Conservation (phyloP, 2,888 invertebrate species). For the Drosophila kuntzei region DNA sequence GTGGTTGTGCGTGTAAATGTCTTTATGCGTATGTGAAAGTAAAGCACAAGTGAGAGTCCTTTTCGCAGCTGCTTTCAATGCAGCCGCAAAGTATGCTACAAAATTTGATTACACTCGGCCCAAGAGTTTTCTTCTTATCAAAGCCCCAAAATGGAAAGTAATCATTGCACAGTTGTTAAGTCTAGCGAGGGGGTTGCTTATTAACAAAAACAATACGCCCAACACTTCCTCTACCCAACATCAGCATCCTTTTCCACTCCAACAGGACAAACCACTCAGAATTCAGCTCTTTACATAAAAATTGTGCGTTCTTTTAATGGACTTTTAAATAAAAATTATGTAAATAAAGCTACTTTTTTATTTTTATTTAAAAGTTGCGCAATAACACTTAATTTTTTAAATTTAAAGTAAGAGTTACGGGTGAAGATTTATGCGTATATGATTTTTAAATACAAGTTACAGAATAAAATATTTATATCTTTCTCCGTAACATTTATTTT, state of each 20-base stretch:
- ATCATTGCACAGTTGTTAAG: slow-evolving; percentile 19
- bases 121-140: slow-evolving; percentile 40
- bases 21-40: slow-evolving; percentile 46
- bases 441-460: no score
- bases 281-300: slow-evolving; percentile 16
- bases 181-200: slow-evolving; percentile 9
- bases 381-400: no score
- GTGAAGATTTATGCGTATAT: no score
- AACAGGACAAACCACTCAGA: slow-evolving; percentile 36
- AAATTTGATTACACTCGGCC: slow-evolving; percentile 38
- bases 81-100: slow-evolving; percentile 50
- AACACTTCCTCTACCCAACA: background rate
- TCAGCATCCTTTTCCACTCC: background rate
- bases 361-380: no score
- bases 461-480: no score
- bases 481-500: no score
- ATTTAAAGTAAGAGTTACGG: no score
- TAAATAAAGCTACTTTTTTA: no score
- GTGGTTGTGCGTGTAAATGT: slow-evolving; percentile 71
- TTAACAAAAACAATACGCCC: slow-evolving; percentile 11
- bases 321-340: slow-evolving; percentile 6
- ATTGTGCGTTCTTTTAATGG: slow-evolving; percentile 10
- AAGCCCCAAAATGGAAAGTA: slow-evolving; percentile 34
- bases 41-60: slow-evolving; percentile 29
- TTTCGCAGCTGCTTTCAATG: slow-evolving; percentile 46